Conservation (phyloP, 2,797 vertebrate genomes). For the Miichthys miiuy region DNA sequence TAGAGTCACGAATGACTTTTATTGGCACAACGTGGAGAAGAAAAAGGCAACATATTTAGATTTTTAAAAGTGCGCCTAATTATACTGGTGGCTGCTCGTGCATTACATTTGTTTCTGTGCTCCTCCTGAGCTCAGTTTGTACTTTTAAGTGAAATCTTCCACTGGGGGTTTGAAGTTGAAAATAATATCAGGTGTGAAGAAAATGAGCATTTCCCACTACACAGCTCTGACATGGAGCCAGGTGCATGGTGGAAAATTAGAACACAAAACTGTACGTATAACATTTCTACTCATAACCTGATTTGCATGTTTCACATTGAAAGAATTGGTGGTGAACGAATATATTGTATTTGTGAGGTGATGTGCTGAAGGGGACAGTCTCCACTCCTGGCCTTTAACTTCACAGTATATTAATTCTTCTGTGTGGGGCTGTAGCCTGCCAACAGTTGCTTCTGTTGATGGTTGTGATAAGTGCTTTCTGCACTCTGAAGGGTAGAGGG, state of each 20-base stretch:
- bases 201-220: conserved; percentile 5
- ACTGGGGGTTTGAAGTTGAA: conserved; percentile 49
- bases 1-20: conserved; percentile 56
- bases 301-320: background rate
- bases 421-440: conserved; percentile 34
- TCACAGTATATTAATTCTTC: conserved; percentile 60
- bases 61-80: conserved; percentile 59
- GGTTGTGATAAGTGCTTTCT: conserved; percentile 52
- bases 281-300: conserved; percentile 29
- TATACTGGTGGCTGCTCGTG: conserved; percentile 53
- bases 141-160: conserved; percentile 62
- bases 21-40: conserved; percentile 45
- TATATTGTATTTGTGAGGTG: conserved; percentile 11
- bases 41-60: conserved; percentile 55
- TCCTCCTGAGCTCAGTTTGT: conserved; percentile 47
- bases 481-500: conserved; percentile 42
- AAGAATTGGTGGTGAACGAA: background rate
- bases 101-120: conserved; percentile 26
- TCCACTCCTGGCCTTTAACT: conserved; percentile 55
- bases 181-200: conserved; percentile 68
- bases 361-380: conserved; percentile 40
- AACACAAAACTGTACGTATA: conserved; percentile 12
- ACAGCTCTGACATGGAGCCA: conserved; percentile 30
- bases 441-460: conserved; percentile 38
- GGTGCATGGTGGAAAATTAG: conserved; percentile 25